Evolutionary conservation across 2,797 vertebrate species (phyloP).

Genomic region (Rhyacichthys aspro): DNA sequence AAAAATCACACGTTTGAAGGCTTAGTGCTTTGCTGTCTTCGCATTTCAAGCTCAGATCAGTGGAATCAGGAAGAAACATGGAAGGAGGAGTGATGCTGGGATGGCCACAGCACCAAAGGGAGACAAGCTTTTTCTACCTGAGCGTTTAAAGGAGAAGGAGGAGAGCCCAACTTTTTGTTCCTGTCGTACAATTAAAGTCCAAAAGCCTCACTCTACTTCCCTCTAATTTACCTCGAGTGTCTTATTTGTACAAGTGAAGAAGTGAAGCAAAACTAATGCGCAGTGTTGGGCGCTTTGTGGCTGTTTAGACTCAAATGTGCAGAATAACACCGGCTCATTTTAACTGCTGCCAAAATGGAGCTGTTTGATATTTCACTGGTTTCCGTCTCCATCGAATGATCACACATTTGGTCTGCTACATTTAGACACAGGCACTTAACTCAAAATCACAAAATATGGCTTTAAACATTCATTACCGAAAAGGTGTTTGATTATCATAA

Average conservation of each 20-base stretch:
- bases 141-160: slow-evolving; percentile 80
- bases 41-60: slow-evolving; percentile 97
- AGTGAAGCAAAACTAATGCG: slow-evolving; percentile 54
- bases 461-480: not conserved
- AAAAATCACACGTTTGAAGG: slow-evolving; percentile 96
- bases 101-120: slow-evolving; percentile 82
- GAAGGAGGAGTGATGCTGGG: slow-evolving; percentile 88
- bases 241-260: slow-evolving; percentile 35
- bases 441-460: not conserved
- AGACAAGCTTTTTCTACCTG: slow-evolving; percentile 83
- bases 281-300: slow-evolving; percentile 24
- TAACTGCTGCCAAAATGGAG: slow-evolving; percentile 4
- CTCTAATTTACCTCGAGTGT: slow-evolving; percentile 63
- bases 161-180: slow-evolving; percentile 76
- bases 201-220: slow-evolving; percentile 57
- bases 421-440: not conserved
- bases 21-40: slow-evolving; percentile 91
- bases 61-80: slow-evolving; percentile 83
- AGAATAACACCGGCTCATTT: not conserved
- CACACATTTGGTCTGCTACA: slow-evolving; percentile 8
- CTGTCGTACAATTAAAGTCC: slow-evolving; percentile 75
- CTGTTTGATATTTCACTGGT: slow-evolving; percentile 5
- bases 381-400: not conserved
- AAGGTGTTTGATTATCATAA: not conserved
- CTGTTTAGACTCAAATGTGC: slow-evolving; percentile 1